Evolutionary conservation across 2,888 invertebrate species (phyloP), one percentile per base, ranked within the genome.

Genomic region (Meteorus cinctellus): DNA sequence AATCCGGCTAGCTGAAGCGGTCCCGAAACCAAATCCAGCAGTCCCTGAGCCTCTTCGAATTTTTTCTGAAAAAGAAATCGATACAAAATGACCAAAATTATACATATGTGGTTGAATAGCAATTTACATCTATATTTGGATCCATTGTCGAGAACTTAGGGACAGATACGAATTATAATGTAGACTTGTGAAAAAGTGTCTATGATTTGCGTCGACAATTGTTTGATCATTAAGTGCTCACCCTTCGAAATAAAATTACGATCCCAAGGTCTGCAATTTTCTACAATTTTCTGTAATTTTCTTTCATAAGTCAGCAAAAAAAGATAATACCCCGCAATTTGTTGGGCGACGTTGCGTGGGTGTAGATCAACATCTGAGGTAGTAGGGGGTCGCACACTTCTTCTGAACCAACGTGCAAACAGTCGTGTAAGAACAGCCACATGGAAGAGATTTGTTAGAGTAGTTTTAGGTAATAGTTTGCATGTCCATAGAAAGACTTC

Each of bases 51-150:
- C 8, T 29, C 27, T 16, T 51, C 4, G 0, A 75, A 69, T 10
- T 69, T 19, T 5, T 29, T 14, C 74, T 75, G 29, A 14, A 68
- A 62, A 36, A 16, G 12, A 6, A 41, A 36, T n/a, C 59, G 12
- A 29, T 24, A 8, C 27, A 3, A 51, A n/a, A 4, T 4, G 12
- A 41, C 41, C 8, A 41, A 48, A 16, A 4, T 48, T 48, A 10
- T 16, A n/a, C 16, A 4, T 48, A 24, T n/a, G 16, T n/a, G 4
- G 16, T 48, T 48, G 4, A n/a, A 14, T 4, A 5, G 48, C 48
- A 4, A 48, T 48, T 48, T 16, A 48, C 48, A 48, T 48, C n/a
- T n/a, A n/a, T 16, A 48, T 48, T 14, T n/a, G n/a, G 16, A 48
- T n/a, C 14, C 48, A 48, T 48, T 48, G 48, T 16, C n/a, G 16